Conservation (phyloP, 2,113 vertebrate genomes). For the Oxyruncus cristatus region DNA sequence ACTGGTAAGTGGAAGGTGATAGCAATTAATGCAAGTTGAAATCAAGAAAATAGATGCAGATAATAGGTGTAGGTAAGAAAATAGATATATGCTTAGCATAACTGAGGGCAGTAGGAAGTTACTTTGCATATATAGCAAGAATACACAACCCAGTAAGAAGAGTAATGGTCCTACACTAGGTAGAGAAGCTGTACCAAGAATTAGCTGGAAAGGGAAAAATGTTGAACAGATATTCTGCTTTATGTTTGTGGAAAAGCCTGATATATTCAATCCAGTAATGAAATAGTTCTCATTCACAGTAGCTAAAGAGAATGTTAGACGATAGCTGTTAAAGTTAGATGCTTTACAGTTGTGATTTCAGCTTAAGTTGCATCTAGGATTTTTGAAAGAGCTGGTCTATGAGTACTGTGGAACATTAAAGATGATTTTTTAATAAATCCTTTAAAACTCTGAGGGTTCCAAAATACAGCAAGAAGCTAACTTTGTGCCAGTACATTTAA, state of each 20-base stretch:
- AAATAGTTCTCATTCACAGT: background rate
- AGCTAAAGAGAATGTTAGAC: background rate
- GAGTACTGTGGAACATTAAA: background rate
- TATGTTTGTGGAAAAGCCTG: background rate
- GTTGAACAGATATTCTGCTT: background rate
- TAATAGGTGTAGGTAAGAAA: background rate
- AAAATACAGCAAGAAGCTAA: background rate
- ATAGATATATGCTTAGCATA: background rate
- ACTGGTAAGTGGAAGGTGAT: background rate
- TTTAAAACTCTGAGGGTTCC: background rate
- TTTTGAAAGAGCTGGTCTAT: background rate
- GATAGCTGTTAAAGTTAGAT: background rate
- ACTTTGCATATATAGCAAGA: background rate
- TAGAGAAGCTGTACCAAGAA: background rate
- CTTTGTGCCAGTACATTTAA: slow-evolving; percentile 1
- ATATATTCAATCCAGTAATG: background rate
- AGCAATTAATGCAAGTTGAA: background rate
- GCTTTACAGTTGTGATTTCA: background rate
- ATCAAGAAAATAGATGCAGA: background rate
- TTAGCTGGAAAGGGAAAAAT: background rate
- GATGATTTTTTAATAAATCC: slow-evolving; percentile 10
- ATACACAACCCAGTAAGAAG: background rate
- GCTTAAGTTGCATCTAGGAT: background rate
- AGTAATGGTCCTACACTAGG: background rate
- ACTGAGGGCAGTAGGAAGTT: background rate